phyloP scores from a whole-genome alignment of 2,797 vertebrate genomes.

The Apogon hyalosoma region DNA sequence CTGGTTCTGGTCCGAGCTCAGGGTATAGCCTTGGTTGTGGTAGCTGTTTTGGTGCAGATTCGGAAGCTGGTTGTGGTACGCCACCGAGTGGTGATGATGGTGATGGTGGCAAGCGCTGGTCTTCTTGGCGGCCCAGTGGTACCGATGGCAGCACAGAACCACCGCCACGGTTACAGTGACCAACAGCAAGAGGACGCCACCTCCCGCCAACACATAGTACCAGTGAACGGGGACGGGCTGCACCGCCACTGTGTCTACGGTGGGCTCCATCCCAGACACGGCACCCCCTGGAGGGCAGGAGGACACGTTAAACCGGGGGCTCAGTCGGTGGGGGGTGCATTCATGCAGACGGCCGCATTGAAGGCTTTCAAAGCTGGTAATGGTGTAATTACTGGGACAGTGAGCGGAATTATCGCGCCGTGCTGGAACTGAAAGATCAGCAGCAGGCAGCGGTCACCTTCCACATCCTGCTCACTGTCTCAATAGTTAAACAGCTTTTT shows the following conservation, averaged over 20 bases:
- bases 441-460: conserved; percentile 21
- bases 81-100: conserved; percentile 93
- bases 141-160: conserved; percentile 96
- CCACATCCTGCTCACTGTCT: conserved; percentile 16
- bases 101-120: conserved; percentile 70
- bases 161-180: conserved; percentile 91
- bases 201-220: conserved; percentile 98
- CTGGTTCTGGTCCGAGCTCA: conserved; percentile 84
- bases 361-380: conserved; percentile 26
- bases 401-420: conserved; percentile 12
- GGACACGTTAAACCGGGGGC: conserved; percentile 76
- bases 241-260: conserved; percentile 95
- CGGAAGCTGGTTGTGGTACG: conserved; percentile 89
- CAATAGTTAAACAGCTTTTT: conserved; percentile 20
- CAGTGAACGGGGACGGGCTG: conserved; percentile 96
- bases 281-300: conserved; percentile 98
- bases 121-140: conserved; percentile 97
- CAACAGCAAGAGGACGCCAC: conserved; percentile 94
- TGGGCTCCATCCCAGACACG: conserved; percentile 96
- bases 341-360: conserved; percentile 69
- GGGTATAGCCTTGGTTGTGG: conserved; percentile 73
- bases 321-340: conserved; percentile 59
- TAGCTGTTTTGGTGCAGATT: conserved; percentile 62
- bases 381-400: conserved; percentile 15
- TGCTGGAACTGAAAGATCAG: conserved; percentile 7